phyloP scores from a whole-genome alignment of 2,888 invertebrate species.

The Archips crataeganus region DNA sequence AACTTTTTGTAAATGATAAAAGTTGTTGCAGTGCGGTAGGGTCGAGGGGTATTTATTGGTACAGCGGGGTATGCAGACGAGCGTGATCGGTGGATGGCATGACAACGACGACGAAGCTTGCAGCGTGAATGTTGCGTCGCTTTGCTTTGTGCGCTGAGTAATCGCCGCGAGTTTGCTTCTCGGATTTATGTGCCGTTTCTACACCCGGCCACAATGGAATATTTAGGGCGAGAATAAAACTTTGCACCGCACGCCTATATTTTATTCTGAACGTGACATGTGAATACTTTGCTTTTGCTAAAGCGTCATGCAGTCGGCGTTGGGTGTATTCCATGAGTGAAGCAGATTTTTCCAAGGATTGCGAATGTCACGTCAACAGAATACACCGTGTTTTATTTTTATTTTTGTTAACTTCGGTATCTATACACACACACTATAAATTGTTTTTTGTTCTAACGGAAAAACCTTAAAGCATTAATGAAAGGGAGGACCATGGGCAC shows the following conservation, averaged over 20 bases:
- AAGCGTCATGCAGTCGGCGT: conserved; percentile 33
- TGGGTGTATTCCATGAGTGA: conserved; percentile 2
- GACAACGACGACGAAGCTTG: conserved; percentile 21
- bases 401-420: too few relatives aligned
- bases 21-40: conserved; percentile 30
- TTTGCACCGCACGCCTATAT: conserved; percentile 63
- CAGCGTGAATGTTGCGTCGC: conserved; percentile 51
- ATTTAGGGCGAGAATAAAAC: conserved; percentile 72
- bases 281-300: conserved; percentile 54
- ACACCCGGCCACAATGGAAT: conserved; percentile 71
- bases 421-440: too few relatives aligned
- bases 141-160: conserved; percentile 71
- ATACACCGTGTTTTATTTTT: conserved; percentile 6
- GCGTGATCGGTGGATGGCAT: conserved; percentile 21
- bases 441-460: too few relatives aligned
- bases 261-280: conserved; percentile 68
- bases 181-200: conserved; percentile 68
- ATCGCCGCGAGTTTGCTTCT: conserved; percentile 70
- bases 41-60: conserved; percentile 1
- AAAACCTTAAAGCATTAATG: too few relatives aligned
- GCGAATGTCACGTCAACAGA: conserved; percentile 2
- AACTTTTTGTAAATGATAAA: conserved; percentile 43
- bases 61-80: conserved; percentile 10
- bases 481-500: too few relatives aligned
- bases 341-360: neutral